phyloP scores from a whole-genome alignment of 2,113 vertebrate species.

The Canis aureus region DNA sequence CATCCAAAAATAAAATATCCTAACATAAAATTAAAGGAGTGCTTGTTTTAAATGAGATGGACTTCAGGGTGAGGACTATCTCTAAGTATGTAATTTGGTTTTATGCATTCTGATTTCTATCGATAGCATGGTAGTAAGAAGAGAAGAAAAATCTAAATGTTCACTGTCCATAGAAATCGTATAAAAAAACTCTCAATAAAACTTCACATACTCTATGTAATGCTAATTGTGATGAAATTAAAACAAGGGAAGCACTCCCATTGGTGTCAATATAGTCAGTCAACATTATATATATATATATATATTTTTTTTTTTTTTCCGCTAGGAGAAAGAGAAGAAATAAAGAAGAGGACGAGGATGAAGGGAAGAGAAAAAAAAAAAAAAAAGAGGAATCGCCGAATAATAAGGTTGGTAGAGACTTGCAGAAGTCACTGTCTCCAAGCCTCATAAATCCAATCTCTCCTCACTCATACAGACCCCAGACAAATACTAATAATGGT shows the following conservation, averaged over 20 bases:
- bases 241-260: not conserved
- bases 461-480: not conserved
- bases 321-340: not conserved
- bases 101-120: not conserved
- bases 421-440: not conserved
- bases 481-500: not conserved
- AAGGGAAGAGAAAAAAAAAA: not conserved
- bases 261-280: not conserved
- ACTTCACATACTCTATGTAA: not conserved
- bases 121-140: not conserved
- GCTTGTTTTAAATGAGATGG: not conserved
- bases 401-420: not conserved
- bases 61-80: not conserved
- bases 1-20: not conserved
- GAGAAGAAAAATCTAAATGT: not conserved
- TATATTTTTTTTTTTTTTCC: not conserved
- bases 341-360: not conserved
- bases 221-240: not conserved
- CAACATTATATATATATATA: not conserved
- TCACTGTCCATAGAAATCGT: not conserved
- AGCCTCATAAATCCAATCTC: not conserved
- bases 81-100: conserved; percentile 1
- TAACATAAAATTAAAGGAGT: conserved; percentile 18
- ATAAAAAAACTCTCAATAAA: not conserved
- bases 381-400: not conserved